Percentiles rank a stretch among this genome's conserved stretches.
Conservation (phyloP, 1,140 invertebrate species). For the Manduca sexta region DNA sequence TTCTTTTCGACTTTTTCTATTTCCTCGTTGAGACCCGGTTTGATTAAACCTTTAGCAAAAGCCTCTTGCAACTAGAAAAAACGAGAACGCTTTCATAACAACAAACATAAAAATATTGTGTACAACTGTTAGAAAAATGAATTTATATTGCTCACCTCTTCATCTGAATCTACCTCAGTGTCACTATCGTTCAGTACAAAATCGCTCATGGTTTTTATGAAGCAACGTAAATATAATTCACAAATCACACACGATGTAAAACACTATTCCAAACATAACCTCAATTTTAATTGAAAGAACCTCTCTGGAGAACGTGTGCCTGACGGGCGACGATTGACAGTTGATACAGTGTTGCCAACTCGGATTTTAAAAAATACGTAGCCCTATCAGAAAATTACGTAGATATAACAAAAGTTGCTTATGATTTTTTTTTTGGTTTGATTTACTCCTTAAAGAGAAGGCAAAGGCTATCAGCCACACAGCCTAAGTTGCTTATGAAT, state of each 20-base stretch:
- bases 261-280: neutral
- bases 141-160: constrained; percentile 42
- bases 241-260: constrained; percentile 1
- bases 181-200: constrained; percentile 62
- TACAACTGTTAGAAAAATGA: neutral
- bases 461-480: too few species aligned
- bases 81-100: too few species aligned
- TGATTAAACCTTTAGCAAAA: constrained; percentile 84
- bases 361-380: too few species aligned
- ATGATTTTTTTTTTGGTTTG: too few species aligned
- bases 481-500: too few species aligned
- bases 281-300: neutral
- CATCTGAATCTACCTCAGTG: constrained; percentile 61
- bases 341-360: too few species aligned
- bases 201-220: constrained; percentile 38
- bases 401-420: too few species aligned
- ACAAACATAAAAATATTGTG: too few species aligned
- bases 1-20: constrained; percentile 75
- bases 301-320: neutral
- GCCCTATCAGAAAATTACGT: too few species aligned
- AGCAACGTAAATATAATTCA: neutral
- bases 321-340: too few species aligned
- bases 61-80: constrained; percentile 84
- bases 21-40: constrained; percentile 87
- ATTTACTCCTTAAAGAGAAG: too few species aligned